These are phyloP conservation scores for Andrena praecox DNA, from an alignment of 2,888 invertebrate species.

Conservation along the genomic window DNA sequence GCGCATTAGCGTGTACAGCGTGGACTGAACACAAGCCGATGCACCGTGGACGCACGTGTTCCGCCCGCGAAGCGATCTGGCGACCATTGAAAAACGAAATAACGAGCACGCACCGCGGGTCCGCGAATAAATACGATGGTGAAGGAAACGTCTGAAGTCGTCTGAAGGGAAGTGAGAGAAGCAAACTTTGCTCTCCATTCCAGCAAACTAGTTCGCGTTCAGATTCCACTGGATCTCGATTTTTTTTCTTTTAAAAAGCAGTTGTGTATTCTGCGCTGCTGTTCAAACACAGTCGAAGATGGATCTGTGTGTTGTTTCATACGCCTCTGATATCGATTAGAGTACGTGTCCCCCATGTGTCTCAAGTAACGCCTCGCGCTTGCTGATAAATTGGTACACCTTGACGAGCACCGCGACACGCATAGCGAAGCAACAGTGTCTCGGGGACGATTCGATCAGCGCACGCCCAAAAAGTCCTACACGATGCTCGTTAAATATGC, in stretches of 20 bases:
- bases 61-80: conserved; percentile 40
- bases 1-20: conserved; percentile 45
- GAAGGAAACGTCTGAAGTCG: neutral
- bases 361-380: neutral
- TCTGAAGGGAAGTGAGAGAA: too few relatives aligned
- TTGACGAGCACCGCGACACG: neutral
- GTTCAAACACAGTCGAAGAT: too few relatives aligned
- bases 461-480: conserved; percentile 20
- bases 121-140: conserved; percentile 11
- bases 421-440: neutral
- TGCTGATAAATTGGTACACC: neutral
- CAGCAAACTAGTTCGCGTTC: too few relatives aligned
- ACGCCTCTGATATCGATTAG: too few relatives aligned
- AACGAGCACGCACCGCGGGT: conserved; percentile 13
- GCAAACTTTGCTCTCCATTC: too few relatives aligned
- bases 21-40: conserved; percentile 30
- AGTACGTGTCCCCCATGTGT: neutral
- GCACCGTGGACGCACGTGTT: conserved; percentile 50
- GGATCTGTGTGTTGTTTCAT: neutral
- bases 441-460: neutral
- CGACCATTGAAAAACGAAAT: conserved; percentile 39
- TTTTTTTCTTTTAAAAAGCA: too few relatives aligned
- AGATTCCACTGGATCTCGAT: too few relatives aligned
- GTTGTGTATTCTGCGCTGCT: too few relatives aligned
- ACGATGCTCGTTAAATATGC: conserved; percentile 29